Evolutionary conservation across 2,113 vertebrate genomes (phyloP).

Genomic region (Python bivittatus): DNA sequence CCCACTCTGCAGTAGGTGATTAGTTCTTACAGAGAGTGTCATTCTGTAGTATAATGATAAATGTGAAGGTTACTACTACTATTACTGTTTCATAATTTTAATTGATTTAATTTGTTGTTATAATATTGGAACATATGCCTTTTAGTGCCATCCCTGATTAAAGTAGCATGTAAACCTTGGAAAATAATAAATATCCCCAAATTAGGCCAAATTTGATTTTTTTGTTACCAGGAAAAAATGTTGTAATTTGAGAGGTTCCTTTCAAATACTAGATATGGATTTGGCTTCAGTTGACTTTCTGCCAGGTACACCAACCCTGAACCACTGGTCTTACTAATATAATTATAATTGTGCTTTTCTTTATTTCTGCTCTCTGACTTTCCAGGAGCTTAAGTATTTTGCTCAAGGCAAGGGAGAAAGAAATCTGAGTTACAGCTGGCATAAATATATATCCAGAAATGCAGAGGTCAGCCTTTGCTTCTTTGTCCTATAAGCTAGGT

Average conservation of each 20-base stretch:
- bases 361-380: background rate
- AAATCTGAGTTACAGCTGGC: background rate
- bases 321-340: background rate
- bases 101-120: background rate
- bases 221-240: background rate
- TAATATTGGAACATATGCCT: background rate
- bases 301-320: background rate
- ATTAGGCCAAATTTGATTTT: background rate
- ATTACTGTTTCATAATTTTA: background rate
- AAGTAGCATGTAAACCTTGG: background rate
- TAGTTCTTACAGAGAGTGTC: background rate
- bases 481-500: background rate
- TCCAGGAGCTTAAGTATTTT: background rate
- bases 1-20: background rate
- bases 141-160: background rate
- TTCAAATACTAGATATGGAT: background rate
- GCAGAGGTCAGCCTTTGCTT: background rate
- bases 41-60: background rate
- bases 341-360: background rate
- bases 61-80: background rate
- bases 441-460: background rate
- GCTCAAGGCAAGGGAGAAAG: background rate
- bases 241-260: background rate
- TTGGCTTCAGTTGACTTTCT: background rate
- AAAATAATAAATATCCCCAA: background rate